These are phyloP conservation scores for Macrophya alboannulata DNA, from an alignment of 2,888 invertebrate species.

Conservation along the genomic window DNA sequence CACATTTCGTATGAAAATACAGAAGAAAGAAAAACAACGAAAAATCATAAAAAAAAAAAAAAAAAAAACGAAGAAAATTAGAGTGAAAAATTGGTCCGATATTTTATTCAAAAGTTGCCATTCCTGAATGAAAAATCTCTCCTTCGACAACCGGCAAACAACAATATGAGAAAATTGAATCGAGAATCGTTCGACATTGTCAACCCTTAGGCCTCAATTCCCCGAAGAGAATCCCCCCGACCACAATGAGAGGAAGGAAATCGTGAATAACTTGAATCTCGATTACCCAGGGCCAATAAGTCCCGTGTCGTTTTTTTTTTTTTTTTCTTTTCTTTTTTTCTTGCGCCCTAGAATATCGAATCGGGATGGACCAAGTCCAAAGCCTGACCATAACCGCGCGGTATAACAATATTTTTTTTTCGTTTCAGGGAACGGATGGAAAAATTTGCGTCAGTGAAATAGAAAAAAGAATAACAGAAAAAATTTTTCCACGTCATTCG, in stretches of 20 bases:
- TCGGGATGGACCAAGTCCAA: conserved; percentile 6
- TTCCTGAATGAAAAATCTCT: conserved; percentile 14
- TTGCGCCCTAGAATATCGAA: conserved; percentile 25
- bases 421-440: neutral
- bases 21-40: neutral
- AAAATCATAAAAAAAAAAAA: neutral
- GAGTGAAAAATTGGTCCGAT: neutral
- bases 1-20: no score
- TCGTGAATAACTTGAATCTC: conserved; percentile 52
- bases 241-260: conserved; percentile 41
- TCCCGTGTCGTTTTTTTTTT: conserved; percentile 13
- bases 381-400: conserved; percentile 1
- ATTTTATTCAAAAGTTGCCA: conserved; percentile 28
- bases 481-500: neutral
- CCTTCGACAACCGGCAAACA: neutral
- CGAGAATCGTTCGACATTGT: conserved; percentile 41
- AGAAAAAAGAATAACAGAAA: no score
- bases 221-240: conserved; percentile 45
- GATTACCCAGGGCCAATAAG: conserved; percentile 49
- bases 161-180: conserved; percentile 41
- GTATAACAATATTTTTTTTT: conserved; percentile 7
- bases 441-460: neutral
- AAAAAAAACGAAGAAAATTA: neutral
- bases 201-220: conserved; percentile 51
- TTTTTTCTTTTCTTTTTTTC: neutral